These are phyloP conservation scores for Eristalis arbustorum DNA, from an alignment of 2,888 invertebrate species.

Conservation along the genomic window DNA sequence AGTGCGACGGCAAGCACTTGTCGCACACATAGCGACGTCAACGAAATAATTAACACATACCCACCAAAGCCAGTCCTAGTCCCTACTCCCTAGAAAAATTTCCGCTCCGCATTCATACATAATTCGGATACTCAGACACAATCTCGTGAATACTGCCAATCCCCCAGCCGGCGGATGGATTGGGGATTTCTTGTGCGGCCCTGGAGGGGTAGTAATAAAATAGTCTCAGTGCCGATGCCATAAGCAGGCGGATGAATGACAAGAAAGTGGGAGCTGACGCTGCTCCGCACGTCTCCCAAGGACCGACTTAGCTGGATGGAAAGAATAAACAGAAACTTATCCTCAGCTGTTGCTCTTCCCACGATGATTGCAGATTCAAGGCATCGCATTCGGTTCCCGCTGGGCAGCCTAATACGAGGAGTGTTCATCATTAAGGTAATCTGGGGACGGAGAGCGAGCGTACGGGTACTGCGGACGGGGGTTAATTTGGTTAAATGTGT, in stretches of 20 bases:
- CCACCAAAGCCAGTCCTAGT: background rate
- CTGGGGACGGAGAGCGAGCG: background rate
- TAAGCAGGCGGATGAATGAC: slow-evolving; percentile 3
- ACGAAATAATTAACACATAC: slow-evolving; percentile 43
- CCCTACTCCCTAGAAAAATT: background rate
- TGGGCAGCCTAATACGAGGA: background rate
- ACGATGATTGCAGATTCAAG: slow-evolving; percentile 37
- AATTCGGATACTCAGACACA: slow-evolving; percentile 27
- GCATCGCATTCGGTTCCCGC: background rate
- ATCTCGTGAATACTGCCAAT: slow-evolving; percentile 26
- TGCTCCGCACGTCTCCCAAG: slow-evolving; percentile 8
- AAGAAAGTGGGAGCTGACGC: slow-evolving; percentile 11
- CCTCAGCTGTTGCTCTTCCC: slow-evolving; percentile 40
- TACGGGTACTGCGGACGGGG: background rate
- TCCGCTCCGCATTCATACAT: background rate
- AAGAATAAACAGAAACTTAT: background rate
- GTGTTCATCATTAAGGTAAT: background rate
- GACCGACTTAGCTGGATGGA: background rate
- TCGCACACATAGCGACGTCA: slow-evolving; percentile 34
- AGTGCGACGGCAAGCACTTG: slow-evolving; percentile 55
- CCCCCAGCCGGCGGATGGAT: background rate
- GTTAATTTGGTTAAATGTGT: too few relatives aligned
- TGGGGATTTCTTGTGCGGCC: background rate
- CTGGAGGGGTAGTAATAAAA: slow-evolving; percentile 18
- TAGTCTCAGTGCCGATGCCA: slow-evolving; percentile 21